A percentile compares a stretch with the other conserved stretches of the same genome.
Conservation (phyloP, 2,113 vertebrate species). For the Entomyzon cyanotis region DNA sequence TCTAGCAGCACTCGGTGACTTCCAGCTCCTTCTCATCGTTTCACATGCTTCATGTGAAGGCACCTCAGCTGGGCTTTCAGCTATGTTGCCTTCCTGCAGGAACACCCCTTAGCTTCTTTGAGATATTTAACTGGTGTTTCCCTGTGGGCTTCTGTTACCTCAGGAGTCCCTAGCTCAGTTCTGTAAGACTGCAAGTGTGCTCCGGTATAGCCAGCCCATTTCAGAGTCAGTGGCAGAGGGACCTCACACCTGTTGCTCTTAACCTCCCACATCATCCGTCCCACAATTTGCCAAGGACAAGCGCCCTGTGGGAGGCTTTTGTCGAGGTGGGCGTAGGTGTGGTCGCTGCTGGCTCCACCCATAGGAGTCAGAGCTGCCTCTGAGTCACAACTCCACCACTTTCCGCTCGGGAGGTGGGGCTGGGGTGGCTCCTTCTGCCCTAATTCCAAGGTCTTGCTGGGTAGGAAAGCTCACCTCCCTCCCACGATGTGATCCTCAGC, state of each 20-base stretch:
- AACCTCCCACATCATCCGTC: background rate
- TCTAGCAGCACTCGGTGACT: background rate
- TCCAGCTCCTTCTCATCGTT: background rate
- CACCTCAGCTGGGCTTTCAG: background rate
- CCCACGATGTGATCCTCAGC: rapidly evolving
- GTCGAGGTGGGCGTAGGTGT: background rate
- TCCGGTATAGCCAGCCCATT: rapidly evolving
- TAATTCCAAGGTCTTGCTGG: background rate
- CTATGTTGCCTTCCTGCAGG: background rate
- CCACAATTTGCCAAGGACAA: background rate
- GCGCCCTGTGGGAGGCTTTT: rapidly evolving
- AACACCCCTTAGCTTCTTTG: background rate
- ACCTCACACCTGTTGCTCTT: no score
- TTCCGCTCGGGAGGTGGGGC: rapidly evolving
- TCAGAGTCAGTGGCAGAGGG: background rate
- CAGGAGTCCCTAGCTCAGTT: no score
- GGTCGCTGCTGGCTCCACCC: no score
- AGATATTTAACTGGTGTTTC: background rate
- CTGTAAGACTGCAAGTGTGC: no score
- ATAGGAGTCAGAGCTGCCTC: rapidly evolving
- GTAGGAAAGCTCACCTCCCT: background rate
- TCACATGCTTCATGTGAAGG: rapidly evolving
- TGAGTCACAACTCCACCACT: background rate
- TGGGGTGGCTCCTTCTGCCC: background rate
- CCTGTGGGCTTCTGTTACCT: background rate